Evolutionary conservation across 1,140 invertebrate genomes (phyloP), one percentile per base, ranked within the genome.

Genomic region (Lordiphosa mommai): DNA sequence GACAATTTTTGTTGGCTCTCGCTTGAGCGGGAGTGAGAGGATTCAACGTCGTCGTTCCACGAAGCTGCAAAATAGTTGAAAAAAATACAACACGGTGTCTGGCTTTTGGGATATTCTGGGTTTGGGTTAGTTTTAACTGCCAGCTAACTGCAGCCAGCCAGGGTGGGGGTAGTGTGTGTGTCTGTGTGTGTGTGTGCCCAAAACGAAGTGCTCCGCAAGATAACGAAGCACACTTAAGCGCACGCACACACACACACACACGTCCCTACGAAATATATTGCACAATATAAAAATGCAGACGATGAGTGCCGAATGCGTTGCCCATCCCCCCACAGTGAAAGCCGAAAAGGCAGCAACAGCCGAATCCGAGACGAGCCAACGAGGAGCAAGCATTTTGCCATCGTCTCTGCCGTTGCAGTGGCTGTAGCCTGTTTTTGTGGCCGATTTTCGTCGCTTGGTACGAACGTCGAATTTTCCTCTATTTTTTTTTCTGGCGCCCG

Each of bases 241-340:
- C 68, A 72, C 79, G 57, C 74, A 72, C 63, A 77, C 71, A 49
- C 48, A 41, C 41, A 41, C 56, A 59, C 48, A 53, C 13, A 7
- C 16, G 23, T 84, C 72, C 72, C 77, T 77, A 84, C 77, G 72
- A 84, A 84, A 77, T 84, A 76, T 80, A 80, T 80, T 82, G 71
- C 77, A 84, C 77, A 82, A 84, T 82, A 82, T 82, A 82, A 82
- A 82, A 82, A 82, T 82, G 77, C 77, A 84, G 76, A 82, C 76
- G 67, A 82, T 61, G 69, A 68, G 58, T 84, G 77, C 77, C 77
- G 77, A 82, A 77, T 77, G 77, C 72, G 51, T 56, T 51, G 10
- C 12, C 37, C 41, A 9, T 23, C 30, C 4, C 20, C 20, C 6
- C 2, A 3, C 20, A 1, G 7, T 51, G 49, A 37, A 72, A 76